phyloP scores from a whole-genome alignment of 2,113 vertebrate species.

The Lasiurus cinereus region DNA sequence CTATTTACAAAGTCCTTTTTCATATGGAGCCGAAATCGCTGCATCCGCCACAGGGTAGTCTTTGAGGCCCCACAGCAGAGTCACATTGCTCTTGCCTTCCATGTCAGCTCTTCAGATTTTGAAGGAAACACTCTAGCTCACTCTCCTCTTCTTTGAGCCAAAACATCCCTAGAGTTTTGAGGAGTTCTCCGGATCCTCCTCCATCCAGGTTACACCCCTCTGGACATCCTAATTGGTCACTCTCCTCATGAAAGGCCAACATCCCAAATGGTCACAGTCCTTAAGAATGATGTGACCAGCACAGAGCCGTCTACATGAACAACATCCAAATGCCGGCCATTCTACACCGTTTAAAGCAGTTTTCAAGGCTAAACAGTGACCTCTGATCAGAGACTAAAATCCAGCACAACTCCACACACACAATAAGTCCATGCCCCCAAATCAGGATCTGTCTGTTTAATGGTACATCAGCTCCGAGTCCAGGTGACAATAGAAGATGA shows the following conservation, averaged over 20 bases:
- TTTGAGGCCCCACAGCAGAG: background rate
- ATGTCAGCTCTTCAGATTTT: background rate
- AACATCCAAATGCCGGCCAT: background rate
- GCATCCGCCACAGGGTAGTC: background rate
- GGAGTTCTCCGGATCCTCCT: background rate
- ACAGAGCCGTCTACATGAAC: background rate
- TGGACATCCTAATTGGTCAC: background rate
- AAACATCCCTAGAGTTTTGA: background rate
- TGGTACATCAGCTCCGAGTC: conserved; percentile 89
- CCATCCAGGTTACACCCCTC: background rate
- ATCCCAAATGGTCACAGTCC: background rate
- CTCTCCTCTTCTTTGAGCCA: background rate
- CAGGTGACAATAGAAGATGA: conserved; percentile 86
- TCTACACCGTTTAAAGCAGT: background rate
- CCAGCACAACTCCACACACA: background rate
- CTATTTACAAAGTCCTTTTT: background rate
- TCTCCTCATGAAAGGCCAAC: conserved; percentile 28
- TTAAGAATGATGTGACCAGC: background rate
- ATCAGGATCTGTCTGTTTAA: background rate
- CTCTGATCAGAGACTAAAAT: background rate
- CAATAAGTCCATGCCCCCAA: background rate
- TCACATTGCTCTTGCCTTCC: background rate
- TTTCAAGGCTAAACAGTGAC: background rate
- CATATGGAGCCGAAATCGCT: background rate
- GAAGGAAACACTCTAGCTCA: background rate